Evolutionary conservation across 2,797 vertebrate species (phyloP), one percentile per base, ranked within the genome.

Genomic region (Anguilla obscura): DNA sequence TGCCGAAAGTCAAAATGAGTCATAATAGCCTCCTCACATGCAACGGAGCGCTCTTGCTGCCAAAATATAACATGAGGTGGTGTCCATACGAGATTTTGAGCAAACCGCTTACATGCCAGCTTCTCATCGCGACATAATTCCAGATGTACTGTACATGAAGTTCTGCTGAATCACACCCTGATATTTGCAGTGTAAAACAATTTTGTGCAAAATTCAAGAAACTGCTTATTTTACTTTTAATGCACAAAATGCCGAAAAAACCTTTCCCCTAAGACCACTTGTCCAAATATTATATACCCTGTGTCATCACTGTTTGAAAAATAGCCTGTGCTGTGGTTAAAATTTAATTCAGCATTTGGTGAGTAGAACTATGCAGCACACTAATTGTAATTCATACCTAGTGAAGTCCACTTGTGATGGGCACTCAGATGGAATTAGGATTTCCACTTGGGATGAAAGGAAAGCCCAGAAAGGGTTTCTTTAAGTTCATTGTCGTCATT

Each of bases 11-110:
- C 40, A 48, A 82, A 82, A 50, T n/a, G 79, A 82, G 10, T 82
- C 74, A 79, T 79, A 79, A 79, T 79, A 45, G 74, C 79, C 45
- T 50, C 40, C 79, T 48, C n/a, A 50, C 79, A 24, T 82, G 71
- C 71, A 36, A 10, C 36, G 21, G 74, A 40, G 36, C 3, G 21
- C 74, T 16, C 36, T 14, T 18, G 36, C 36, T 21, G 30, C 74
- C 74, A 79, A 45, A 79, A 50, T 12, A 33, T 3, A 7, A 82
- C 45, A 50, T 48, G 79, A n/a, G 18, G 18, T 48, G 79, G 71
- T 76, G 30, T 9, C 18, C 40, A 24, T 50, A 21, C 50, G 45
- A n/a, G 79, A 45, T 21, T 79, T 79, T 45, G 12, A 36, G 33
- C 2, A 76, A 76, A 36, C 27, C 12, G 71, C 71, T 48, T 80